A percentile compares a stretch with the other conserved stretches of the same genome.
Evolutionary conservation across 2,888 invertebrate species (phyloP).

Genomic region (Cheilosia soror): DNA sequence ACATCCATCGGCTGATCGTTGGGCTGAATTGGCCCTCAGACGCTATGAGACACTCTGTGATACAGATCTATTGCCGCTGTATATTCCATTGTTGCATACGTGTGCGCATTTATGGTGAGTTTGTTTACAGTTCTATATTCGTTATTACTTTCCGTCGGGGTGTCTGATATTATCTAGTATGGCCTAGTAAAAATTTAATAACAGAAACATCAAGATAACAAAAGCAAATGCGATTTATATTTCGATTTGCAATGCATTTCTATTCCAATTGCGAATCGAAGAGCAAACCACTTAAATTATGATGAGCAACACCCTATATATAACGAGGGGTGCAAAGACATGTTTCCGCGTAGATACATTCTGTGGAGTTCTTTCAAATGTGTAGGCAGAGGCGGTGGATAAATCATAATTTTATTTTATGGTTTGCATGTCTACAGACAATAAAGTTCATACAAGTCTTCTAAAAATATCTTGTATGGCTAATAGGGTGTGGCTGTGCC

Average conservation of each 20-base stretch:
- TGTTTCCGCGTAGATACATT: background rate
- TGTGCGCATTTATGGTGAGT: conserved; percentile 88
- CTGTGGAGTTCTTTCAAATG: background rate
- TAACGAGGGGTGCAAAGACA: background rate
- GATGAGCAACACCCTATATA: conserved; percentile 12
- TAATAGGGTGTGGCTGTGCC: conserved; percentile 2
- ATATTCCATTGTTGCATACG: conserved; percentile 88
- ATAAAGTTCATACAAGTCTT: background rate
- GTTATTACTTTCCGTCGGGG: background rate
- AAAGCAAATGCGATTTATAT: background rate
- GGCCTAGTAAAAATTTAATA: background rate
- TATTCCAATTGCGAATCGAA: background rate
- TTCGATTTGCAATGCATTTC: background rate
- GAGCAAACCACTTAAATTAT: background rate
- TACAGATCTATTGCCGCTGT: conserved; percentile 88
- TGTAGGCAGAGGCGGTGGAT: background rate
- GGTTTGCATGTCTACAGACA: conserved; percentile 8
- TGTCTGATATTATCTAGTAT: background rate
- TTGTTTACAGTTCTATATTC: background rate
- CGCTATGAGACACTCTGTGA: conserved; percentile 90
- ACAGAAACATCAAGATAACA: conserved; percentile 1
- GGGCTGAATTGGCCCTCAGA: conserved; percentile 88
- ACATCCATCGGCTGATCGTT: conserved; percentile 87
- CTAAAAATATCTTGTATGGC: conserved; percentile 20
- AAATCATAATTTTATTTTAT: conserved; percentile 29